Evolutionary conservation across 2,113 vertebrate genomes (phyloP), one percentile per base, ranked within the genome.

Genomic region (Takifugu bimaculatus): DNA sequence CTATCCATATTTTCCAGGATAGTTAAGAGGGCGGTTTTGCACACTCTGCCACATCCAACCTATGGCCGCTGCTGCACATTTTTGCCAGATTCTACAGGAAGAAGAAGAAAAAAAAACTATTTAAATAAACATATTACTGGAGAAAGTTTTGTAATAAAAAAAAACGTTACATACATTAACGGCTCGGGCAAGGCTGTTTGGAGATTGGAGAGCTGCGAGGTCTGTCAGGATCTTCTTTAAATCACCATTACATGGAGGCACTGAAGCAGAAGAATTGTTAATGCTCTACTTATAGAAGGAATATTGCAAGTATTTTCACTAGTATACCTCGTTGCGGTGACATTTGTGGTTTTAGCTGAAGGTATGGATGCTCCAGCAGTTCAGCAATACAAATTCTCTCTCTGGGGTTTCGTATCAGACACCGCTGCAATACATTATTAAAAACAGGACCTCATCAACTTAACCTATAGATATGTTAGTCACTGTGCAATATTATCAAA

Each of bases 181-280:
- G 80, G 95, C 93, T 90, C 94, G 92, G 70, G 92, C 90, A 78
- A 99, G 97, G 76, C 94, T 96, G 83, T 94, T 96, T 54, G 95
- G 96, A 78, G 97, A 99, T 91, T 95, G 94, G 61, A 98, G 90
- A 60, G 88, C 94, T 61, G 94, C 93, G 1, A 99, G 92, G 45
- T 98, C 94, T 0, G 92, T 95, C 49, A 98, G 89, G 74, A 98
- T 94, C 69, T 85, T 90, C 80, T 93, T 91, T 72, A 99, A 89
- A 82, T 98, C 94, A 53, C 89, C 81, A 65, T 92, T 88, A 26
- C 78, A 72, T 3, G 73, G 58, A 62, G 5, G 54, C 50, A 79
- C 85, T 85, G 63, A 67, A 80, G 15, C n/a, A 48, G 45, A 48
- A n/a, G 5, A 48, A 48, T n/a, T 48, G n/a, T 15, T 5, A 48